Base-by-base conservation (phyloP, 2,797 vertebrate genomes). In the Lateolabrax maculatus region DNA sequence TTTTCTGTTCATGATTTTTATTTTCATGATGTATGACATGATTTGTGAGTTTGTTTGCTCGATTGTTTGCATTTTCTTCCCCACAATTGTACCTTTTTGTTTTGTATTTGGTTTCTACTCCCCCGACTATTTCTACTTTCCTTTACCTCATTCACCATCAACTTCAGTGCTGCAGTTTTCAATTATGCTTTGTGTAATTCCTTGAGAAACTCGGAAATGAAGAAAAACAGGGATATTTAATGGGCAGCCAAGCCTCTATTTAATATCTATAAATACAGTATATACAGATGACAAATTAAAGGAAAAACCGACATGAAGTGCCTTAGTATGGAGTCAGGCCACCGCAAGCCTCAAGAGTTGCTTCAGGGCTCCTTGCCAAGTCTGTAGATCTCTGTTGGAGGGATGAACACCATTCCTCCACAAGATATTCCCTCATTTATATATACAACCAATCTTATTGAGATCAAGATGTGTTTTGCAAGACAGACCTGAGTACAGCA, bases 21-120 rank as follows among this genome's bases (percentile, higher is more conserved):
- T 19, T 48, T 25, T 57, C 16, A 13, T 23, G 23, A 39, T 21
- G 11, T 19, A 37, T 16, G 21, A 36, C 23, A n/a, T 16, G 8
- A 57, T 66, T 63, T 57, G 9, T 71, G n/a, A 7, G 8, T 46
- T 65, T 19, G 36, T 60, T 48, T 71, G 41, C 57, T 23, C 2
- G 3, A 10, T 43, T 27, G 15, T 31, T 55, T 43, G 37, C 3
- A 53, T 41, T 13, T 67, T 27, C 13, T 23, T 15, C 19, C 9
- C 27, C 9, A 19, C 39, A 51, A 3, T 51, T 0, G 13, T 2
- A 37, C 13, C 27, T 58, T 71, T 15, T 60, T 29, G 12, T n/a
- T 3, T 15, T 21, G 7, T 13, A 41, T 67, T 53, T 29, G 4
- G 23, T 52, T 51, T 23, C 31, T 21, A 23, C n/a, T 37, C n/a